Evolutionary conservation across 2,113 vertebrate genomes (phyloP).

Genomic region (Erythrocebus patas): DNA sequence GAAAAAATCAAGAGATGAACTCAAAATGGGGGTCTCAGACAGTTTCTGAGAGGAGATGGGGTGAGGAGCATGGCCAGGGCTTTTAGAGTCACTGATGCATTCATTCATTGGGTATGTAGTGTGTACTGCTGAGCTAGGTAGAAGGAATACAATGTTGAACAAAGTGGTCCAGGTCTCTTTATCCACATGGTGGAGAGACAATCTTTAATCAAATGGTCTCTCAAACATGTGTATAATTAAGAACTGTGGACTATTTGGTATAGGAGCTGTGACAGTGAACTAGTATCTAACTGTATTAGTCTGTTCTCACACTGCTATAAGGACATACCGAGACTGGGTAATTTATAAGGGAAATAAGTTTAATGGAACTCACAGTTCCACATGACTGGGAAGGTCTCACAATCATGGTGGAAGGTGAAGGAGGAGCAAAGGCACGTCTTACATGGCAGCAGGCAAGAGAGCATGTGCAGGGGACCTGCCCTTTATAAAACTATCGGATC

Average conservation of each 20-base stretch:
- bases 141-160: neutral
- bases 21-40: neutral
- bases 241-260: neutral
- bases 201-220: neutral
- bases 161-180: neutral
- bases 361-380: too few relatives aligned
- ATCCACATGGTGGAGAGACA: neutral
- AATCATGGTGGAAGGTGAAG: too few relatives aligned
- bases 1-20: neutral
- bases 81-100: neutral
- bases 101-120: neutral
- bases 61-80: neutral
- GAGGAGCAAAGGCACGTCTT: too few relatives aligned
- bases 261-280: neutral
- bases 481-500: too few relatives aligned
- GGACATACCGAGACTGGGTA: fast-evolving
- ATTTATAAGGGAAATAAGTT: too few relatives aligned
- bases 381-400: too few relatives aligned
- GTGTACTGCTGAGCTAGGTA: neutral
- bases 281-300: neutral
- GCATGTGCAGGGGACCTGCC: too few relatives aligned
- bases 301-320: too few relatives aligned
- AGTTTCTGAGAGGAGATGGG: neutral
- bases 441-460: too few relatives aligned
- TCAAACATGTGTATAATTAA: neutral